These are phyloP conservation scores for Cynoglossus semilaevis DNA, from an alignment of 2,113 vertebrate species.

Conservation along the genomic window DNA sequence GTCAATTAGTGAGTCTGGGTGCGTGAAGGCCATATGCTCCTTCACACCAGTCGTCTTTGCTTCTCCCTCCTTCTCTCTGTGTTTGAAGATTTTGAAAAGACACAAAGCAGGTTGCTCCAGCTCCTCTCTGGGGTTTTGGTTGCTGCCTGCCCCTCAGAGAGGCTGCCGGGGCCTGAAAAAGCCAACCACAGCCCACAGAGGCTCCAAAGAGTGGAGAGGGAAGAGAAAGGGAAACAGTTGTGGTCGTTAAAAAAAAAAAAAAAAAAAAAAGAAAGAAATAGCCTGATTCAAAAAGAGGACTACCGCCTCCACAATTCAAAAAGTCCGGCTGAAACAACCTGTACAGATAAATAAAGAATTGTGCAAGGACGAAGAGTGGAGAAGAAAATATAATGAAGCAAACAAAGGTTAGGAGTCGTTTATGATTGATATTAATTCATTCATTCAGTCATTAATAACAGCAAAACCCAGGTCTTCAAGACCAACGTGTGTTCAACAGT, in stretches of 20 bases:
- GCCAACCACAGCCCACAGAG: conserved; percentile 56
- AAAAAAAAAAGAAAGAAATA: too few species aligned
- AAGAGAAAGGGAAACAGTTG: conserved; percentile 14
- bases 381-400: too few species aligned
- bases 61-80: conserved; percentile 44
- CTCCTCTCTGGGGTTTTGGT: conserved; percentile 67
- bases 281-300: conserved; percentile 10
- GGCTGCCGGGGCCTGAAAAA: conserved; percentile 48
- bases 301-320: too few species aligned
- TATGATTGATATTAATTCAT: too few species aligned
- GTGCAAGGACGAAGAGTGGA: too few species aligned
- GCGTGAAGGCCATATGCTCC: conserved; percentile 62
- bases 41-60: conserved; percentile 73
- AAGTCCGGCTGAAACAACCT: too few species aligned
- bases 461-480: too few species aligned
- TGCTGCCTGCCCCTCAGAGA: conserved; percentile 56
- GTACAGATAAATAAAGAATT: too few species aligned
- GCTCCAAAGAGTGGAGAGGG: conserved; percentile 57
- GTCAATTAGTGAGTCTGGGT: conserved; percentile 73
- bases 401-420: too few species aligned
- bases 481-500: too few species aligned
- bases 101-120: conserved; percentile 71
- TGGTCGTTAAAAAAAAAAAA: conserved; percentile 36
- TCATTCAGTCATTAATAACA: too few species aligned
- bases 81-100: conserved; percentile 78